These are phyloP conservation scores for Cnemophilus loriae DNA, from an alignment of 2,113 vertebrate species.

Conservation along the genomic window DNA sequence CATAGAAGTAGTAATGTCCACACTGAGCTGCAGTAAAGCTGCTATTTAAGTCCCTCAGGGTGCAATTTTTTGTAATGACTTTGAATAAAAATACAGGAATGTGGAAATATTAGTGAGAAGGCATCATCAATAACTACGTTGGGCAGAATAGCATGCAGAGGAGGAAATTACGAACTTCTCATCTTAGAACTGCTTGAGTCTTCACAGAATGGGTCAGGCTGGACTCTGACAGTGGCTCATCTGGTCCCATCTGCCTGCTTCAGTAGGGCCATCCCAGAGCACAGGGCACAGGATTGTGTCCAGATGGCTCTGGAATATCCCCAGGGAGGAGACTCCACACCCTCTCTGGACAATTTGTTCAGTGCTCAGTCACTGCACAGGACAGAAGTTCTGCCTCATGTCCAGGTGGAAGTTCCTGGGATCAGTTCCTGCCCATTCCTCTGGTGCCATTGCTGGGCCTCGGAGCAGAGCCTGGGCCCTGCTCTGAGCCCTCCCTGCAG, in stretches of 20 bases:
- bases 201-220: neutral
- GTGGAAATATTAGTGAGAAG: neutral
- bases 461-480: neutral
- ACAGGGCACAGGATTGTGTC: neutral
- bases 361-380: fast-evolving
- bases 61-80: neutral
- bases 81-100: neutral
- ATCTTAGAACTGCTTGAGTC: neutral
- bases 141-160: neutral
- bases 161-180: neutral
- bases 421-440: neutral
- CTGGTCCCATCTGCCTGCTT: neutral
- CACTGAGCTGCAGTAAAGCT: neutral
- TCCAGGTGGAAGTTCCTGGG: neutral
- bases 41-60: neutral
- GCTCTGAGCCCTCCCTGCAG: neutral
- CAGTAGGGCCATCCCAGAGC: neutral
- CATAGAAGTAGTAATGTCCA: neutral
- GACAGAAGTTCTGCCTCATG: neutral
- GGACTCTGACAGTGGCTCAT: neutral
- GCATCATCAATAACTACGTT: neutral
- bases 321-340: neutral
- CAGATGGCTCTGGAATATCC: fast-evolving
- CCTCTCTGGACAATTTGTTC: neutral
- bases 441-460: neutral